A percentile compares a stretch with the other conserved stretches of the same genome.
Conservation (phyloP, 1,140 invertebrate species). For the Caenorhabditis inopinata region DNA sequence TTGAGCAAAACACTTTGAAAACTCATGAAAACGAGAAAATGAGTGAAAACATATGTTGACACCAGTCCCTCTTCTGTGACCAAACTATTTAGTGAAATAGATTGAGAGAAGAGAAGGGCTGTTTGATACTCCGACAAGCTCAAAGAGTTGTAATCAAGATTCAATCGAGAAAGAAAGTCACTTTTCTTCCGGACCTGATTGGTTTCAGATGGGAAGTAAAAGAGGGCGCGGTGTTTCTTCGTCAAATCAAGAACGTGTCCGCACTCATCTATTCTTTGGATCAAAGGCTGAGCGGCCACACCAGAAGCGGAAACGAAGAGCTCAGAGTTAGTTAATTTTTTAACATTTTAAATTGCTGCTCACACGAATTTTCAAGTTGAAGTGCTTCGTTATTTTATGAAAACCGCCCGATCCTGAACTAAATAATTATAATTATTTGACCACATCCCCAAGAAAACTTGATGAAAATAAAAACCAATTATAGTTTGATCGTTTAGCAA, state of each 20-base stretch:
- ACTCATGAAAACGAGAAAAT: neutral
- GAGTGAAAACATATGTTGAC: conserved; percentile 15
- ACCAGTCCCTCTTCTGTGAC: neutral
- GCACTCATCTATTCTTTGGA: conserved; percentile 64
- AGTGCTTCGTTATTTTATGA: too few species aligned
- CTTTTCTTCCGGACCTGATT: conserved; percentile 30
- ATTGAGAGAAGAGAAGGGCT: conserved; percentile 23
- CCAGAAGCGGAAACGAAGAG: conserved; percentile 60
- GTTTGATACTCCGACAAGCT: conserved; percentile 25
- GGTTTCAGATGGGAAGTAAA: conserved; percentile 59
- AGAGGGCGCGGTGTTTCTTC: conserved; percentile 53
- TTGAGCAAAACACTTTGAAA: conserved; percentile 11
- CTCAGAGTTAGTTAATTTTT: conserved; percentile 57
- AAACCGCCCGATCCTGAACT: too few species aligned
- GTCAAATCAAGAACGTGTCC: conserved; percentile 58
- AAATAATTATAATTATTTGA: too few species aligned
- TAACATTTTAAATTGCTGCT: too few species aligned
- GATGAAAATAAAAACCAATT: too few species aligned
- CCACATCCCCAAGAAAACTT: too few species aligned
- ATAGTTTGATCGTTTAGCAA: too few species aligned
- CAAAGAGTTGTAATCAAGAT: conserved; percentile 30
- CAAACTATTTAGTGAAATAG: conserved; percentile 31
- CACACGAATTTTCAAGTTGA: too few species aligned
- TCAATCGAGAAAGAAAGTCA: neutral
- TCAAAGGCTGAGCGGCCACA: conserved; percentile 58